Evolutionary conservation across 2,113 vertebrate genomes (phyloP).

Genomic region (Limanda limanda): DNA sequence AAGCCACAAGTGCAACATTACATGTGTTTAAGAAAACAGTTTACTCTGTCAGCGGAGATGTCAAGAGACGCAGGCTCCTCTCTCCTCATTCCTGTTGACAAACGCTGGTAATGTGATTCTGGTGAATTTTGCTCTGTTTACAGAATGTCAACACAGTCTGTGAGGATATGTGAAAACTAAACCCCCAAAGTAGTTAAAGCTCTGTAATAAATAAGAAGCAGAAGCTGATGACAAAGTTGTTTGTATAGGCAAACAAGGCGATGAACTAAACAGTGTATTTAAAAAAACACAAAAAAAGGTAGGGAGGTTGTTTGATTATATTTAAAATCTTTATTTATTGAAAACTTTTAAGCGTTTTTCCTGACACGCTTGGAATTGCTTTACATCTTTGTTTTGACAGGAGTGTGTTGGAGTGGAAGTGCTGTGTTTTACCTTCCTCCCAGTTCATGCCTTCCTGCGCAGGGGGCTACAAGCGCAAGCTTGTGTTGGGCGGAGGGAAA

Average conservation of each 20-base stretch:
- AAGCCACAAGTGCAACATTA: background rate
- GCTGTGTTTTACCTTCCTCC: constrained; percentile 2
- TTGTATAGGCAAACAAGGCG: constrained; percentile 3
- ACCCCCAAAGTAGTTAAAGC: constrained; percentile 33
- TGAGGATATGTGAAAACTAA: constrained; percentile 37
- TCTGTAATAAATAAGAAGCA: constrained; percentile 38
- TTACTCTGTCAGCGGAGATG: constrained; percentile 18
- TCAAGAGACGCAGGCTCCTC: constrained; percentile 22
- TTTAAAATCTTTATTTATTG: background rate
- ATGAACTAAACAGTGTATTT: constrained; percentile 18
- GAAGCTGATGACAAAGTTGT: constrained; percentile 2
- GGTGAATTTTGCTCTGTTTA: constrained; percentile 40
- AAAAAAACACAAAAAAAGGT: background rate
- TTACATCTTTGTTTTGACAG: constrained; percentile 29
- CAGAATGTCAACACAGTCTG: constrained; percentile 58
- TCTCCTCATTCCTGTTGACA: constrained; percentile 22
- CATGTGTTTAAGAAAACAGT: background rate
- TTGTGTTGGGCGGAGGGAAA: constrained; percentile 32
- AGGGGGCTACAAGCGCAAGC: background rate
- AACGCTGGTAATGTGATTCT: constrained; percentile 40
- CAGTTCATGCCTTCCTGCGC: constrained; percentile 2
- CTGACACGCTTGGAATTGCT: constrained; percentile 11
- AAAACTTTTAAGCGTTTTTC: background rate
- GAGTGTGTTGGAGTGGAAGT: constrained; percentile 23
- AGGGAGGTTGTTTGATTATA: background rate